A percentile compares a stretch with the other conserved stretches of the same genome.
Evolutionary conservation across 92 coral and sea anemone genomes (phyloP).

Genomic region (Porites lobata): DNA sequence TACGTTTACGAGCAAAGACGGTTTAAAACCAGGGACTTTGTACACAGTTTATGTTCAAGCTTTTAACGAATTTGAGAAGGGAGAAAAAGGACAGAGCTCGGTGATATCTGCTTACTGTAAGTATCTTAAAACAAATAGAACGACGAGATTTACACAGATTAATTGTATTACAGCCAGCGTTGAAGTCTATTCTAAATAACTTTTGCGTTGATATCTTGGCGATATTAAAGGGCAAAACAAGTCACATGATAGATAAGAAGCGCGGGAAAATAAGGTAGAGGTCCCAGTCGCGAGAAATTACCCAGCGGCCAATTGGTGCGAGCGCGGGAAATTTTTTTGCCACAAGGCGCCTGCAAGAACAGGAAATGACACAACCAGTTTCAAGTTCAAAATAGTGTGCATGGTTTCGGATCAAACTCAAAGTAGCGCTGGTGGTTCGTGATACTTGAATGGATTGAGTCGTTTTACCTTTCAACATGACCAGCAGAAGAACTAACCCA

Average conservation of each 20-base stretch:
- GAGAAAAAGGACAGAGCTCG: constrained; percentile 19
- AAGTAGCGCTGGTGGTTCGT: not conserved
- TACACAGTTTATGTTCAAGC: constrained; percentile 58
- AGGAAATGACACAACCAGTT: too few species aligned
- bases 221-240: too few species aligned
- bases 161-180: too few species aligned
- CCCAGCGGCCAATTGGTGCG: not conserved
- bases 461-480: not conserved
- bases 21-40: constrained; percentile 55
- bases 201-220: too few species aligned
- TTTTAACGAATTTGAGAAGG: constrained; percentile 48
- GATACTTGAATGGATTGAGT: not conserved
- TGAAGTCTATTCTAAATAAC: too few species aligned
- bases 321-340: constrained; percentile 2
- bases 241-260: not conserved
- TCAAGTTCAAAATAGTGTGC: too few species aligned
- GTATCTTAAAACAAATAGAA: constrained; percentile 17
- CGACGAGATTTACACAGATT: too few species aligned
- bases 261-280: not conserved
- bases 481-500: not conserved
- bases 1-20: constrained; percentile 60
- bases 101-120: constrained; percentile 69
- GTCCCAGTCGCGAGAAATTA: not conserved
- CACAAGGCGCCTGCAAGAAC: not conserved
- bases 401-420: not conserved